Evolutionary conservation across 2,797 vertebrate species (phyloP), one percentile per base, ranked within the genome.

Genomic region (Hoplostethus mediterraneus): DNA sequence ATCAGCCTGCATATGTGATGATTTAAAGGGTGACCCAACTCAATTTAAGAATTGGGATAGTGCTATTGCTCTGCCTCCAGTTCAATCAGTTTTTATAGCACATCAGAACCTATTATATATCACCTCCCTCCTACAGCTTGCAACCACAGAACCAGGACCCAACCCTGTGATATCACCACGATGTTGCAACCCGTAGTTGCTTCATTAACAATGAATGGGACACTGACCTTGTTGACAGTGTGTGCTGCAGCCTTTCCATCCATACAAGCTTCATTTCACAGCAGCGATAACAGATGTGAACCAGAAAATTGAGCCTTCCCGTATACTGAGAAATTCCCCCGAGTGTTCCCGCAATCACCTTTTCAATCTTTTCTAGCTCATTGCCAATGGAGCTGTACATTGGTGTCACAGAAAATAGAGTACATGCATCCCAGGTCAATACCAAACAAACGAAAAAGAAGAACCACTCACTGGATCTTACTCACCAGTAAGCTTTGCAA

Each of bases 131-230:
- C 6, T 31, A n/a, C 44, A 52, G 63, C 51, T 65, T 49, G n/a
- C 28, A 58, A 5, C 9, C 25, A 54, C 63, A 48, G 38, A 68
- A 33, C 48, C 61, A 28, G 3, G 12, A 38, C 11, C n/a, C 51
- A 7, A 16, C 67, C 7, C 16, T 36, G 13, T 72, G 67, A 33
- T 62, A 60, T 61, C 33, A 49, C 44, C 11, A 17, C 53, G 66
- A 80, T 66, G 38, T 31, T 67, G 21, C 30, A 71, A 77, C 60
- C 63, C 51, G 51, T 47, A 30, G 40, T 52, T 59, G 30, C 67
- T 57, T 76, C 73, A 85, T 82, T 79, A 77, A 51, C 28, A 74
- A 82, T 78, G 38, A 16, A 73, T 75, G 73, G 60, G 57, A 77
- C 31, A 44, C 65, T 57, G 71, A 77, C 67, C 64, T 76, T 57